Evolutionary conservation across 1,140 invertebrate species (phyloP).

Genomic region (Ericerus pela): DNA sequence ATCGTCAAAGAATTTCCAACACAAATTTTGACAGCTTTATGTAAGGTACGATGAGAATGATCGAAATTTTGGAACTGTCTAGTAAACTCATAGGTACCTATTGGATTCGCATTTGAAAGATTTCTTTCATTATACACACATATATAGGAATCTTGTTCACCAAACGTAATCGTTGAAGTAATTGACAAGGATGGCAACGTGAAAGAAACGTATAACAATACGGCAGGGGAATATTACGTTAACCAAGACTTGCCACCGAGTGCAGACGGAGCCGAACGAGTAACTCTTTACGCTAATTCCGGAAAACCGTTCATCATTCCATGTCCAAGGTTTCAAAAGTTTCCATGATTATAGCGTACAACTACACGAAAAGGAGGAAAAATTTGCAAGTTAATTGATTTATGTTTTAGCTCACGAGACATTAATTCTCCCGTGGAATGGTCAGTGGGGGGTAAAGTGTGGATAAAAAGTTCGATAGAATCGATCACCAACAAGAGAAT

Average conservation of each 20-base stretch:
- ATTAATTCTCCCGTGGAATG: not conserved
- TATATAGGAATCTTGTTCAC: not conserved
- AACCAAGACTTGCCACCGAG: not conserved
- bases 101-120: not conserved
- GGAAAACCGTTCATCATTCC: not conserved
- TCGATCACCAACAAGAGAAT: not conserved
- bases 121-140: not conserved
- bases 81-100: not conserved
- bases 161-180: not conserved
- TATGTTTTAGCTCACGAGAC: not conserved
- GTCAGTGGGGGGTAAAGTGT: not conserved
- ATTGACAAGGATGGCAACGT: not conserved
- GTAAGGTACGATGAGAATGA: not conserved
- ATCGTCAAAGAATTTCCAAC: not conserved
- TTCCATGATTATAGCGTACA: too few species aligned
- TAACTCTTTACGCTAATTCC: not conserved
- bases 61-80: not conserved
- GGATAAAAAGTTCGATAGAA: not conserved
- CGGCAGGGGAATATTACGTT: not conserved
- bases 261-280: not conserved
- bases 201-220: not conserved
- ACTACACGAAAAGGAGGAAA: too few species aligned
- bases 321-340: slow-evolving; percentile 2
- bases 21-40: not conserved
- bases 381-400: too few species aligned